phyloP scores from a whole-genome alignment of 2,888 invertebrate species.

The Amiota communis region DNA sequence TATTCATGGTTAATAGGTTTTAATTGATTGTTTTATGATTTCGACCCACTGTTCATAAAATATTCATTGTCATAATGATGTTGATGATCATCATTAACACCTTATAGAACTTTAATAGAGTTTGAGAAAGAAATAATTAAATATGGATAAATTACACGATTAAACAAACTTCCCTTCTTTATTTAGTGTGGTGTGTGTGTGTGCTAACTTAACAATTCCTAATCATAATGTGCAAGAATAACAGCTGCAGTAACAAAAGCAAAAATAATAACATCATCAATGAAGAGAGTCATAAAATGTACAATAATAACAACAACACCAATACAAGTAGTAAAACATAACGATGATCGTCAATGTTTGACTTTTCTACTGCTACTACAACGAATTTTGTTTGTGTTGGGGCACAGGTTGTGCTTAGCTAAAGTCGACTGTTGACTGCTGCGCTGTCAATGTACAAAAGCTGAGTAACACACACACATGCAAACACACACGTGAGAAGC shows the following conservation, averaged over 20 bases:
- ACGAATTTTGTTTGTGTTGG: too few species aligned
- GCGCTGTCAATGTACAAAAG: slow-evolving; percentile 28
- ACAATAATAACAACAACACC: neutral
- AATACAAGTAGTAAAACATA: neutral
- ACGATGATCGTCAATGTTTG: neutral
- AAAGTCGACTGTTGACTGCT: neutral
- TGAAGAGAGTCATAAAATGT: neutral
- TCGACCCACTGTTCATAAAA: neutral
- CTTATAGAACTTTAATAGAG: too few species aligned
- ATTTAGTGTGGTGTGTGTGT: neutral
- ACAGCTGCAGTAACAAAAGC: neutral
- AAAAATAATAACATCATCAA: slow-evolving; percentile 2
- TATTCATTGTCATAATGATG: neutral
- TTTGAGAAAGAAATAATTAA: too few species aligned
- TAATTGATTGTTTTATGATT: too few species aligned
- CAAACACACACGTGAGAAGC: too few species aligned
- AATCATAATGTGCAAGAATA: neutral
- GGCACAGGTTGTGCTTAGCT: slow-evolving; percentile 20
- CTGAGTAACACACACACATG: slow-evolving; percentile 22
- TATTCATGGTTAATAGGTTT: too few species aligned
- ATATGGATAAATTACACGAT: too few species aligned
- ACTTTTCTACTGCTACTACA: too few species aligned
- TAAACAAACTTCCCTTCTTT: neutral
- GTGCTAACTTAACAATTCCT: neutral
- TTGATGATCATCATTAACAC: neutral